Percentiles rank a stretch among this genome's conserved stretches.
Evolutionary conservation across 1,140 invertebrate genomes (phyloP).

Genomic region (Oedothorax gibbosus): DNA sequence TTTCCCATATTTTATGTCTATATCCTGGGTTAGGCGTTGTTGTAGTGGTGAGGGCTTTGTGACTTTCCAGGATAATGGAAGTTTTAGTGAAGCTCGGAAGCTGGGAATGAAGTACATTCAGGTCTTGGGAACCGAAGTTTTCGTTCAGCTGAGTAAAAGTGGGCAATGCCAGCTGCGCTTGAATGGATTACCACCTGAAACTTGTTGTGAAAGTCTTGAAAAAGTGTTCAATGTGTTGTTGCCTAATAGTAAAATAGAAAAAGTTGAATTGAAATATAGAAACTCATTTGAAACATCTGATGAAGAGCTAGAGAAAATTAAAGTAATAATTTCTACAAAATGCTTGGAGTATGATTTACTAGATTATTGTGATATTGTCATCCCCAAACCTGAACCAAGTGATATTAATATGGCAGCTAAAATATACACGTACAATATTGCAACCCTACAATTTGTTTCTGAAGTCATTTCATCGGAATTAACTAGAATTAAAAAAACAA

Average conservation of each 20-base stretch:
- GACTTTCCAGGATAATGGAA: neutral
- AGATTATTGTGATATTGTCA: neutral
- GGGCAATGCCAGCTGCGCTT: conserved; percentile 16
- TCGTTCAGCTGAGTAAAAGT: conserved; percentile 18
- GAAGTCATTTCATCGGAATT: neutral
- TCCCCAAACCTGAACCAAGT: conserved; percentile 15
- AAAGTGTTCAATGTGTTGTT: conserved; percentile 8
- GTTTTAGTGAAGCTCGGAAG: conserved; percentile 15
- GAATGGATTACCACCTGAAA: conserved; percentile 23
- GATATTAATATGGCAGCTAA: conserved; percentile 4
- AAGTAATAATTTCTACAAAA: neutral
- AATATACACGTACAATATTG: neutral
- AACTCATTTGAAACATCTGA: conserved; percentile 30
- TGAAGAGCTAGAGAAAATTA: neutral
- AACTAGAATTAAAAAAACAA: neutral
- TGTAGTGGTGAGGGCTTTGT: conserved; percentile 22
- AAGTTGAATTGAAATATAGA: conserved; percentile 5
- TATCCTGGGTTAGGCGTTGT: conserved; percentile 29
- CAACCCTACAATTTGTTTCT: neutral
- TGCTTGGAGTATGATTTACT: neutral
- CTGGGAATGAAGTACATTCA: conserved; percentile 6
- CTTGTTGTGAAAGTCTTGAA: neutral
- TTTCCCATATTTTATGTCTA: conserved; percentile 3
- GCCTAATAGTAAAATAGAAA: conserved; percentile 11
- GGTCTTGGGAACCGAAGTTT: conserved; percentile 9